These are phyloP conservation scores for Psilopsiagon aurifrons DNA, from an alignment of 2,113 vertebrate species.

Conservation along the genomic window DNA sequence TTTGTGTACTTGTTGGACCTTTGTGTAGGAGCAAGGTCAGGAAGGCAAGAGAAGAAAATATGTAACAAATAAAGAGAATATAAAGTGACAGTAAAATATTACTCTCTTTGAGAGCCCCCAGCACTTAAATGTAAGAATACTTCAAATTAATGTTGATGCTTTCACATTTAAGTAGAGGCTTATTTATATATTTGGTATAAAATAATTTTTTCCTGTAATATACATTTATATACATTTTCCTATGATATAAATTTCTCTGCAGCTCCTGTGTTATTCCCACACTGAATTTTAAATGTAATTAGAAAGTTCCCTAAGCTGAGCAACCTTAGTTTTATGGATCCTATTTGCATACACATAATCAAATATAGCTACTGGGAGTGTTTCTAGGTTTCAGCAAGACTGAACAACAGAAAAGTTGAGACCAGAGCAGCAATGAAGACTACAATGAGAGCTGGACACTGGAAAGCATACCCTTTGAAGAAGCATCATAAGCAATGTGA, in stretches of 20 bases:
- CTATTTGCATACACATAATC: not conserved
- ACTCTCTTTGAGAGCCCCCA: not conserved
- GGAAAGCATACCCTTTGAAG: not conserved
- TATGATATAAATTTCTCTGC: not conserved
- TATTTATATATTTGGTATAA: not conserved
- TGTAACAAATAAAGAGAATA: not conserved
- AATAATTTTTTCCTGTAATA: not conserved
- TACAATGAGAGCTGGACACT: not conserved
- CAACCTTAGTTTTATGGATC: not conserved
- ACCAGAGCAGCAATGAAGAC: not conserved
- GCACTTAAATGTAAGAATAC: not conserved
- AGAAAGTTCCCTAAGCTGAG: not conserved
- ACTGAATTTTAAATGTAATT: not conserved
- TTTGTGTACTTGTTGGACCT: not conserved
- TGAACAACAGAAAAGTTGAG: not conserved
- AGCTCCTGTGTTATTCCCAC: rapidly evolving
- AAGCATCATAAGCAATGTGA: not conserved
- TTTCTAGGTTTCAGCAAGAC: not conserved
- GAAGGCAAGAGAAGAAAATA: not conserved
- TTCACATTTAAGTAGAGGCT: not conserved
- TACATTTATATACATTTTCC: not conserved
- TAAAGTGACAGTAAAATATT: not conserved
- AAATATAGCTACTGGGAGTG: not conserved
- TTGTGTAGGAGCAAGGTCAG: not conserved
- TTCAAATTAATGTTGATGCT: not conserved